Percentiles rank a stretch among this genome's conserved stretches.
Evolutionary conservation across 1,140 invertebrate species (phyloP).

Genomic region (Drosophila baimaii): DNA sequence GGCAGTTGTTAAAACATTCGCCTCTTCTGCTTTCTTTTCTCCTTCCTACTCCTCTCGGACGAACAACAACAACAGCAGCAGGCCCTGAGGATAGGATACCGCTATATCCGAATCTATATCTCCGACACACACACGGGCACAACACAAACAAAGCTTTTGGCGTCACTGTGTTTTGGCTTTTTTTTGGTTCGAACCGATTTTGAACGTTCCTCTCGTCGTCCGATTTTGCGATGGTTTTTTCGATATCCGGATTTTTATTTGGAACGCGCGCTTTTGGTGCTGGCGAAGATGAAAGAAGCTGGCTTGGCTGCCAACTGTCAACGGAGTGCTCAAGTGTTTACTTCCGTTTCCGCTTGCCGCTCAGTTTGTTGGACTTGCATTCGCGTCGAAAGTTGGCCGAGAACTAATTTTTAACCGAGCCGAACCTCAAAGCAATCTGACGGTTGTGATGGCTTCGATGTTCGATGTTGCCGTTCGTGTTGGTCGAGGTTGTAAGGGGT

Average conservation of each 20-base stretch:
- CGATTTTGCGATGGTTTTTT: background rate
- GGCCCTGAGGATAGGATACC: slow-evolving; percentile 27
- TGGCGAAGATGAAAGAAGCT: too few relatives aligned
- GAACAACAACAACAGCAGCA: slow-evolving; percentile 51
- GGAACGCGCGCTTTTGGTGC: too few relatives aligned
- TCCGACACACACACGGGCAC: slow-evolving; percentile 37
- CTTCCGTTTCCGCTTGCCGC: slow-evolving; percentile 74
- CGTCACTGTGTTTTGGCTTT: slow-evolving; percentile 31
- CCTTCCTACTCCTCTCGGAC: slow-evolving; percentile 32
- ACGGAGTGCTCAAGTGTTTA: slow-evolving; percentile 56
- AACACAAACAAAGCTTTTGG: slow-evolving; percentile 30
- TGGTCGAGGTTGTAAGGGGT: slow-evolving; percentile 32
- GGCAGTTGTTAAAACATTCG: slow-evolving; percentile 46
- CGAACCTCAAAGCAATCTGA: slow-evolving; percentile 11
- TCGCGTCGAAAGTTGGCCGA: slow-evolving; percentile 72
- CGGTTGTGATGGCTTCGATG: slow-evolving; percentile 7
- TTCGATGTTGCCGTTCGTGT: slow-evolving; percentile 15
- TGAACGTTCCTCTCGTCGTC: slow-evolving; percentile 9
- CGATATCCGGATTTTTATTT: background rate
- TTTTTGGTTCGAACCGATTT: slow-evolving; percentile 9
- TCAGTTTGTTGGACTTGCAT: slow-evolving; percentile 74
- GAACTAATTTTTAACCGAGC: slow-evolving; percentile 43
- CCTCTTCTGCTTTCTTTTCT: slow-evolving; percentile 43
- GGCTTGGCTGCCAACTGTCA: slow-evolving; percentile 31
- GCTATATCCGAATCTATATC: slow-evolving; percentile 49